Percentiles rank a stretch among this genome's conserved stretches.
Conservation (phyloP, 2,888 invertebrate species). For the Halictus quadricinctus region DNA sequence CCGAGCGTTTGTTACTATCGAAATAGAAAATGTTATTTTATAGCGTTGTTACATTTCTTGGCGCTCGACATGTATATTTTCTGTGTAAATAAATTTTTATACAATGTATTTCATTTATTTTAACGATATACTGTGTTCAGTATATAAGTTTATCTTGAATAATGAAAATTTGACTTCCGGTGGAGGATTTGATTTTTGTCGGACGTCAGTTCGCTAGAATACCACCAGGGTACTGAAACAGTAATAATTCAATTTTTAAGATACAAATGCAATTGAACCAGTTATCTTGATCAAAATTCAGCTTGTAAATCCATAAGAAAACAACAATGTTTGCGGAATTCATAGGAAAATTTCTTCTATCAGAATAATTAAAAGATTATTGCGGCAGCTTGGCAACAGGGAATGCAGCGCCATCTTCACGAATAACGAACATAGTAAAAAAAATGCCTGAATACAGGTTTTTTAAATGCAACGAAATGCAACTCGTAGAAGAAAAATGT, state of each 20-base stretch:
- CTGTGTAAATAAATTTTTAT: neutral
- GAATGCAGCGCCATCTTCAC: constrained; percentile 53
- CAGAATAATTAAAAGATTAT: constrained; percentile 21
- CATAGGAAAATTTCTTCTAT: constrained; percentile 17
- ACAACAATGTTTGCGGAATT: neutral
- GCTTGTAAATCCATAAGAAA: neutral
- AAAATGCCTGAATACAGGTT: constrained; percentile 30
- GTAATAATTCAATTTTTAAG: constrained; percentile 39
- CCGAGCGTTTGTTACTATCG: constrained; percentile 17
- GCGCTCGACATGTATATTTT: neutral
- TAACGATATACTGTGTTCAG: neutral
- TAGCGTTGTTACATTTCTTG: neutral
- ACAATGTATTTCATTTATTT: neutral
- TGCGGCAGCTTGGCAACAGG: constrained; percentile 46
- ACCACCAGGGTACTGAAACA: constrained; percentile 58
- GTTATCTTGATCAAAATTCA: neutral
- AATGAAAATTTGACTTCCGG: constrained; percentile 60
- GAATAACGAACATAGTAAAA: constrained; percentile 29
- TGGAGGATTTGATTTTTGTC: constrained; percentile 68
- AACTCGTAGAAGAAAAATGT: neutral
- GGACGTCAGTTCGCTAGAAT: constrained; percentile 62
- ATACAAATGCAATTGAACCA: constrained; percentile 30
- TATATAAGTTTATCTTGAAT: constrained; percentile 3
- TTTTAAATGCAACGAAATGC: constrained; percentile 46
- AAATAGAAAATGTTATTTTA: constrained; percentile 17